Conservation (phyloP, 2,113 vertebrate species). For the Dicaeum eximium region DNA sequence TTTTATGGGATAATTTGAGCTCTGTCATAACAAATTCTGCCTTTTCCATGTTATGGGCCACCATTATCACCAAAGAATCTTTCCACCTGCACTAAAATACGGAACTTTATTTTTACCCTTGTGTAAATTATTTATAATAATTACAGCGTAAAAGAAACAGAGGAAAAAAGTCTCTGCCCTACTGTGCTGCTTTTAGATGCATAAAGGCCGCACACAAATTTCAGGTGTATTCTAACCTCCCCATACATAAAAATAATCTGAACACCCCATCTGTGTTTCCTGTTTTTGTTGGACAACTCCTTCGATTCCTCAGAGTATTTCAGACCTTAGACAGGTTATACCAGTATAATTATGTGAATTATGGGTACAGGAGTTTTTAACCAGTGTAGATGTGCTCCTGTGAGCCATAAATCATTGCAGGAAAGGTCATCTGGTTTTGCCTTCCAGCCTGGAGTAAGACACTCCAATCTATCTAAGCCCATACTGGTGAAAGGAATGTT, state of each 20-base stretch:
- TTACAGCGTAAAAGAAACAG: not conserved
- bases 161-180: not conserved
- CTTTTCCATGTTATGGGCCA: not conserved
- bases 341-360: slow-evolving; percentile 44
- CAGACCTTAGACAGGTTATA: slow-evolving; percentile 37
- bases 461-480: not conserved
- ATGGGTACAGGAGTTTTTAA: not conserved
- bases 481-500: not conserved
- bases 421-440: not conserved
- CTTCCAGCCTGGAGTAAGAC: not conserved
- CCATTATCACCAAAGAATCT: not conserved
- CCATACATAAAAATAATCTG: slow-evolving; percentile 13
- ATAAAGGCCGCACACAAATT: not conserved
- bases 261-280: slow-evolving; percentile 7
- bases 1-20: not conserved
- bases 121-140: not conserved
- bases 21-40: not conserved
- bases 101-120: not conserved
- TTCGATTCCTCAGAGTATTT: slow-evolving; percentile 39
- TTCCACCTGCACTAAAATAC: not conserved
- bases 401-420: not conserved
- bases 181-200: not conserved
- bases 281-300: slow-evolving; percentile 39
- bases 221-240: not conserved
- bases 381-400: not conserved